Evolutionary conservation across 2,888 invertebrate genomes (phyloP).

Genomic region (Drosophila greeni): DNA sequence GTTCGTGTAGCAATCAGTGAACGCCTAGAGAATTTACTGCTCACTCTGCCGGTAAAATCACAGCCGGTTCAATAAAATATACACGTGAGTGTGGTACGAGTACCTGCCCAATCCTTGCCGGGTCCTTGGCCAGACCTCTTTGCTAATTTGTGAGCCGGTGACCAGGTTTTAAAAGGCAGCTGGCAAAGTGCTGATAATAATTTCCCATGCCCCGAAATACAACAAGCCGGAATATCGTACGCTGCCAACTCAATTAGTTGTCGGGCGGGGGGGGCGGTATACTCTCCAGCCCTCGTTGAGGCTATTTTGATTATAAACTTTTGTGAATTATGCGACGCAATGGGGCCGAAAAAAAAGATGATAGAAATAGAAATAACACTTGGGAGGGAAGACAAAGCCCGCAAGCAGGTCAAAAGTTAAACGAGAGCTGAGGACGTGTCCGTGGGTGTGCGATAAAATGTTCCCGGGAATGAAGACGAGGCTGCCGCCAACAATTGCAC

Average conservation of each 20-base stretch:
- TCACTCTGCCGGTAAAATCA: constrained; percentile 49
- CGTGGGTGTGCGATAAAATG: constrained; percentile 51
- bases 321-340: constrained; percentile 56
- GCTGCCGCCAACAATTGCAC: constrained; percentile 55
- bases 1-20: constrained; percentile 58
- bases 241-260: constrained; percentile 59
- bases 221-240: constrained; percentile 27
- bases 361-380: constrained; percentile 22
- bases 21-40: constrained; percentile 52
- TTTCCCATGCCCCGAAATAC: constrained; percentile 25
- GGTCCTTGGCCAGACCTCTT: constrained; percentile 34
- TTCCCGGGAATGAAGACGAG: constrained; percentile 30
- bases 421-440: constrained; percentile 43
- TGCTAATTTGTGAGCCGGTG: constrained; percentile 54
- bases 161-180: constrained; percentile 23
- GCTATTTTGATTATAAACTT: constrained; percentile 54
- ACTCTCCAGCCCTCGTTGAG: constrained; percentile 3
- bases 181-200: constrained; percentile 36
- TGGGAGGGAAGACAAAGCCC: constrained; percentile 24
- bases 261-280: constrained; percentile 1
- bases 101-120: constrained; percentile 9
- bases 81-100: constrained; percentile 40
- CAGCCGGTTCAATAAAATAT: constrained; percentile 59
- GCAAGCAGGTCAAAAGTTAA: constrained; percentile 45
- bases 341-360: constrained; percentile 33